Evolutionary conservation across 2,888 invertebrate species (phyloP).

Genomic region (Ophioninae sp.): DNA sequence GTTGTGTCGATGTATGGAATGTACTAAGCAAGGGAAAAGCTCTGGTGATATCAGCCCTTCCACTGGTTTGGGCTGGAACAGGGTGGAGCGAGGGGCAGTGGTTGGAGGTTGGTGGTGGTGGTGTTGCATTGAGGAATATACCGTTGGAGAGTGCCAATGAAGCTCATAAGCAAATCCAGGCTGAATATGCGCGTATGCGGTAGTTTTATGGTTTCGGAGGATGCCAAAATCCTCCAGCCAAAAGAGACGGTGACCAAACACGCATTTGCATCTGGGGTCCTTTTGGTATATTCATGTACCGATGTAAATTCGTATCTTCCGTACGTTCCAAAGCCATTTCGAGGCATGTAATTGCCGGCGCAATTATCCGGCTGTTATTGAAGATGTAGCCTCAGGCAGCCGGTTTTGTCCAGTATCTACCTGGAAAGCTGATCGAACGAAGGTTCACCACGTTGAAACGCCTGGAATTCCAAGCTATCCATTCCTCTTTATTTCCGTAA

Average conservation of each 20-base stretch:
- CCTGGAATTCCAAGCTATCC: slow-evolving; percentile 8
- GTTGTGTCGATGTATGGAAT: slow-evolving; percentile 4
- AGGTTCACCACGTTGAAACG: slow-evolving; percentile 6
- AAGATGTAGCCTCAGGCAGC: neutral
- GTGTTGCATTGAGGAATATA: slow-evolving; percentile 49
- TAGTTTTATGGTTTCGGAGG: slow-evolving; percentile 38
- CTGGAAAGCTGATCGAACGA: slow-evolving; percentile 19
- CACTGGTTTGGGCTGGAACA: too few relatives aligned
- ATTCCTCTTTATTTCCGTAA: slow-evolving; percentile 19
- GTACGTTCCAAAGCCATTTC: neutral
- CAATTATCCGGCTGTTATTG: slow-evolving; percentile 36
- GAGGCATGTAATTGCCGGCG: slow-evolving; percentile 33
- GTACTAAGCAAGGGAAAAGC: slow-evolving; percentile 29
- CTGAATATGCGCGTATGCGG: slow-evolving; percentile 43
- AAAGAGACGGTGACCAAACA: slow-evolving; percentile 20
- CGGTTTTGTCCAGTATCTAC: slow-evolving; percentile 23
- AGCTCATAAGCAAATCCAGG: slow-evolving; percentile 53
- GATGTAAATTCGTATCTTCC: slow-evolving; percentile 9
- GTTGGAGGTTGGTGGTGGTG: slow-evolving; percentile 39
- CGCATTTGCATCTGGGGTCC: slow-evolving; percentile 6
- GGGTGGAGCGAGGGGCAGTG: neutral
- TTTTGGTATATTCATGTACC: neutral
- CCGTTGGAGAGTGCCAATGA: slow-evolving; percentile 38
- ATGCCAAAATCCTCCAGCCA: slow-evolving; percentile 37
- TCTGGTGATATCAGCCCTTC: neutral